Evolutionary conservation across 2,888 invertebrate species (phyloP), one percentile per base, ranked within the genome.

Genomic region (Pyrochroa serraticornis): DNA sequence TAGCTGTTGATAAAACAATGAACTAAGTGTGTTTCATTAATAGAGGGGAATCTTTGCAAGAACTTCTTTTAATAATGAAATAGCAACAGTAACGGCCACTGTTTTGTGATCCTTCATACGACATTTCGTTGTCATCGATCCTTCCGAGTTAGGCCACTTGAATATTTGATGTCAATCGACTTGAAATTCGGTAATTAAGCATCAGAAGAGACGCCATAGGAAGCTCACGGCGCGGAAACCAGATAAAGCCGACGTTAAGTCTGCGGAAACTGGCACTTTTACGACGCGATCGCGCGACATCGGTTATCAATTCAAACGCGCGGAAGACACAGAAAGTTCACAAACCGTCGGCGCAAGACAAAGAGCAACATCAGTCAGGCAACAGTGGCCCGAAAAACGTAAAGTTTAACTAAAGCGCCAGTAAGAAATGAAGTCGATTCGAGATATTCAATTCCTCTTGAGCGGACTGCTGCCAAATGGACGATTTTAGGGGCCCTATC

Each of bases 231-330:
- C 53, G 61, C 62, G 66, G 63, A 67, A 67, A 64, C 38, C 48
- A 64, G 68, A 68, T 68, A 67, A 68, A 60, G 59, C 43, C 56
- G 37, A 50, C 46, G 52, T 31, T 54, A 43, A 51, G 47, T 57
- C 57, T 14, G 39, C 45, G 41, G 44, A 55, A 41, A 41, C 31
- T 41, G 42, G 47, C 55, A 65, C 63, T 73, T 72, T 73, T 73
- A 71, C 65, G 64, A 65, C 62, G 58, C 58, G 54, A 63, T 58
- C 67, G 63, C 64, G 63, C 64, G 68, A 66, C 70, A 68, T 71
- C 65, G 67, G 67, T 74, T 71, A 74, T 75, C 73, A 73, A 75
- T 75, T 68, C 70, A 67, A 49, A 64, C 64, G 65, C 70, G 63
- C 63, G 71, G 66, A 70, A 71, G 69, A 69, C 68, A 68, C 63